Conservation (phyloP, 2,113 vertebrate genomes). For the Nycticebus coucang region DNA sequence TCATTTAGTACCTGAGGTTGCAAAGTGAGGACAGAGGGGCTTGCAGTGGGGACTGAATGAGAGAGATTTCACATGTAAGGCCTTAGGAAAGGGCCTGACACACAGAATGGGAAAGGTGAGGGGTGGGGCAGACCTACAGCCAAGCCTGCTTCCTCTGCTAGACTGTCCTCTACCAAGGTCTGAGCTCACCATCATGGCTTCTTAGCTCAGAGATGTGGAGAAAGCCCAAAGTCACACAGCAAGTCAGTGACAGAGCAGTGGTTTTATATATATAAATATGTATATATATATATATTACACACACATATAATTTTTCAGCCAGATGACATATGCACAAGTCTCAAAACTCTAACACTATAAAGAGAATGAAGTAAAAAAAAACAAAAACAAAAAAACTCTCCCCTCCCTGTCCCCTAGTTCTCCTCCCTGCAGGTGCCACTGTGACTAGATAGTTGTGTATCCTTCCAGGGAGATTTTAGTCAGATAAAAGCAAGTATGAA, state of each 20-base stretch:
- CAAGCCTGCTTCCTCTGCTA: conserved; percentile 40
- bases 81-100: background rate
- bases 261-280: background rate
- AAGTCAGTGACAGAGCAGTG: conserved; percentile 1
- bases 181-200: background rate
- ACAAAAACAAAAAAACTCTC: background rate
- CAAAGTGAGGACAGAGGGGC: conserved; percentile 16
- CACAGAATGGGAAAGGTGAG: background rate
- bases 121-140: background rate
- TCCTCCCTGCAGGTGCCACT: background rate
- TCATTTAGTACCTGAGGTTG: background rate
- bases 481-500: background rate
- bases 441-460: background rate
- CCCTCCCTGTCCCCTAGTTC: background rate
- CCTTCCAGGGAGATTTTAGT: background rate
- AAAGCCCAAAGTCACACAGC: conserved; percentile 42
- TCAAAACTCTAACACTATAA: conserved; percentile 42
- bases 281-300: background rate
- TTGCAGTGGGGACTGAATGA: background rate
- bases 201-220: conserved; percentile 15
- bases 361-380: background rate
- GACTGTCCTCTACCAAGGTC: background rate
- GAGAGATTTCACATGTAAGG: background rate
- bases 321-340: background rate
- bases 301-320: background rate